Base-by-base conservation (phyloP, 2,797 vertebrate species). In the Mormyrops boulengeri region DNA sequence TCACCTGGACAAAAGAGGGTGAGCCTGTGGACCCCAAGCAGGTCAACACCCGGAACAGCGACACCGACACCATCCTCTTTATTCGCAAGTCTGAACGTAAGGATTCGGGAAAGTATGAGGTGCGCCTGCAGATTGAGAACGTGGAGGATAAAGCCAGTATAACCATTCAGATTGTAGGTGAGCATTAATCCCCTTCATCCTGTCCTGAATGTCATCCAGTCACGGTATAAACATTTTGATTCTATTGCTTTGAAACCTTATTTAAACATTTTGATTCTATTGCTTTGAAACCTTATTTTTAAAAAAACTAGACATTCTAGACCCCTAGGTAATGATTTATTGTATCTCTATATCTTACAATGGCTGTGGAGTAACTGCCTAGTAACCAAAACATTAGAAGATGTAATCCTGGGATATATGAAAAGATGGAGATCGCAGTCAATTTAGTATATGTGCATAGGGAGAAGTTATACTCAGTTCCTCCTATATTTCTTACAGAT, bases 41-140 rank as follows among this genome's bases (percentile, higher is more conserved):
- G 0, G 97, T 96, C 38, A 98, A 91, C 52, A 92, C 98, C 90
- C 96, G 98, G 7, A 99, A 99, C 95, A 98, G 98, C 34, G 97
- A 97, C 7, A 93, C 94, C 0, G 98, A 99, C 91, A 97, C 97
- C 49, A 99, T 99, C 92, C 93, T 99, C 73, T 99, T 99, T 93
- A 98, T 99, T 93, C 97, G 99, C 88, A 97, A 94, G n/a, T 95
- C 97, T 0, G 95, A 96, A 1, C 96, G 97, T n/a, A 92, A 92
- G 4, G 97, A 99, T 92, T 99, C 99, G 0, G 99, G 98, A 82
- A 94, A 93, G 89, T 99, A 99, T 57, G 96, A 97, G 86, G 94
- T 99, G 89, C 93, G 95, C 0, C 96, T 99, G 89, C 96, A 97
- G 93, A 98, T 99, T 80, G 99, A 99, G 93, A 99, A 96, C 19